Evolutionary conservation across 2,113 vertebrate species (phyloP), one percentile per base, ranked within the genome.

Genomic region (Dryoscopus gambensis): DNA sequence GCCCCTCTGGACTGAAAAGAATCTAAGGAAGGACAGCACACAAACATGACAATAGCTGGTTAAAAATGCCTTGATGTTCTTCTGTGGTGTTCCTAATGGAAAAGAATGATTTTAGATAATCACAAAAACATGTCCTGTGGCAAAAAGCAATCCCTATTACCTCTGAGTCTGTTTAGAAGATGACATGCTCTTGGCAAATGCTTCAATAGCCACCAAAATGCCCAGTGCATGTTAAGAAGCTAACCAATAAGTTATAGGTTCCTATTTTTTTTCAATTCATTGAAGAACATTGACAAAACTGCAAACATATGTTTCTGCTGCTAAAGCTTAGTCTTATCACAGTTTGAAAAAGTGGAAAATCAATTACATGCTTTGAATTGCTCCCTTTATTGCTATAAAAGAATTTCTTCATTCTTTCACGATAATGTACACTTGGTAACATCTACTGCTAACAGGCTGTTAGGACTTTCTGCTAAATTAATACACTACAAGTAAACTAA

Each of bases 291-390:
- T 91, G 95, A 93, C 93, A 77, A 97, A 98, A 97, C 97, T 97
- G 95, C 97, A 97, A 97, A 96, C 97, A 97, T 92, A 94, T 97
- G 97, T 98, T 97, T 98, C 96, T 97, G 87, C 90, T 97, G 95
- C 96, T 97, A 92, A 94, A 96, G 89, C 95, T 97, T 95, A 94
- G 95, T 91, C 97, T 98, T 97, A 97, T 98, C 97, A 97, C 94
- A 97, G 90, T 97, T 93, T 93, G 95, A 98, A 97, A 97, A 97
- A 81, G 91, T 98, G 97, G 96, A 97, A 98, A 98, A 98, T 98
- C 96, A 98, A 97, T 98, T 97, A 95, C 53, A 90, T 96, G 97
- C 96, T 96, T 97, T 95, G 96, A 97, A 97, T 98, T 89, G 82
- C 91, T 97, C 95, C 93, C 93, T 95, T 96, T 83, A 84, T 94